A percentile compares a stretch with the other conserved stretches of the same genome.
Evolutionary conservation across 2,888 invertebrate genomes (phyloP).

Genomic region (Callosobruchus maculatus): DNA sequence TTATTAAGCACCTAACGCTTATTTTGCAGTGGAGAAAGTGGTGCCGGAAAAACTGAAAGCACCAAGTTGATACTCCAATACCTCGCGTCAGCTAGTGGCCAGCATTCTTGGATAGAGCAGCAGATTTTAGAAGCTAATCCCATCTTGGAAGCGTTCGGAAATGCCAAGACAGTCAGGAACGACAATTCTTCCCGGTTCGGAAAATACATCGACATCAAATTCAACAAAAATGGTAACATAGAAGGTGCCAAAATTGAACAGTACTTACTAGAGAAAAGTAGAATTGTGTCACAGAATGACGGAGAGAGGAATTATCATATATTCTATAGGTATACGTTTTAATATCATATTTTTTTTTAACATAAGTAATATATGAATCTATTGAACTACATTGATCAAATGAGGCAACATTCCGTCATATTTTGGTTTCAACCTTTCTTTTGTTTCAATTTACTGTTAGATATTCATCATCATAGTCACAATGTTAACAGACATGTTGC

Average conservation of each 20-base stretch:
- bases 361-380: no score
- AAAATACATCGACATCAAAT: conserved; percentile 62
- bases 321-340: conserved; percentile 60
- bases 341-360: no score
- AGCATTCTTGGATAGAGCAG: conserved; percentile 96
- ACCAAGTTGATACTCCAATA: conserved; percentile 93
- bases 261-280: conserved; percentile 90
- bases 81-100: conserved; percentile 88
- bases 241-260: conserved; percentile 94
- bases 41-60: conserved; percentile 94
- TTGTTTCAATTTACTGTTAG: no score
- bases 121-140: conserved; percentile 97
- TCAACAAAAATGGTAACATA: conserved; percentile 72
- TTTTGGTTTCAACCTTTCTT: no score
- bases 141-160: conserved; percentile 94
- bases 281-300: conserved; percentile 83
- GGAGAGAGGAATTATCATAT: conserved; percentile 95
- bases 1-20: no score
- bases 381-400: no score
- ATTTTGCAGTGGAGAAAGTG: conserved; percentile 82
- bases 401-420: no score
- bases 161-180: conserved; percentile 92
- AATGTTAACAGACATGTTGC: no score
- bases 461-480: no score
- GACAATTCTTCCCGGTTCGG: conserved; percentile 96